A percentile compares a stretch with the other conserved stretches of the same genome.
These are phyloP conservation scores for Typhlichthys subterraneus DNA, from an alignment of 2,797 vertebrate genomes.

Conservation along the genomic window DNA sequence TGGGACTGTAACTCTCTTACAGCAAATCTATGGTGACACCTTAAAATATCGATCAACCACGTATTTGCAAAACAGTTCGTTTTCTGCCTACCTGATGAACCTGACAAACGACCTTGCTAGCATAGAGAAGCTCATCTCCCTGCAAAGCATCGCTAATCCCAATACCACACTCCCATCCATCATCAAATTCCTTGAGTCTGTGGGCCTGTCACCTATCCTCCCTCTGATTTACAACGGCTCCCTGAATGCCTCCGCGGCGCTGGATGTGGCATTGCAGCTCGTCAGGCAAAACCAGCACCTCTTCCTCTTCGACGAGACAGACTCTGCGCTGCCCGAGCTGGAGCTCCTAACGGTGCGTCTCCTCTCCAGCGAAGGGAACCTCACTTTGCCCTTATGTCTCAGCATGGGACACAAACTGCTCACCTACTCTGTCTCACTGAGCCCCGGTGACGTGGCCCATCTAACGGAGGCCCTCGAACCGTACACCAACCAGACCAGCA, in stretches of 20 bases:
- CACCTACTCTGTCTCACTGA: slow-evolving; percentile 57
- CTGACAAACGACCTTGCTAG: slow-evolving; percentile 53
- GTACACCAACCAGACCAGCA: slow-evolving; percentile 62
- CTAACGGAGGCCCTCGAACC: slow-evolving; percentile 53
- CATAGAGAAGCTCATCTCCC: slow-evolving; percentile 45
- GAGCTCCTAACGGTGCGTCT: slow-evolving; percentile 54
- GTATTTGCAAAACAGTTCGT: slow-evolving; percentile 34
- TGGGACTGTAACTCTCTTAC: slow-evolving; percentile 67
- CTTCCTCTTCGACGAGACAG: slow-evolving; percentile 56
- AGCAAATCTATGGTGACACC: slow-evolving; percentile 51
- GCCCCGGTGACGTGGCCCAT: slow-evolving; percentile 34
- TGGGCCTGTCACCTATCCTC: slow-evolving; percentile 62
- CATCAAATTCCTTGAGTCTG: slow-evolving; percentile 47
- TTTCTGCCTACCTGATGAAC: slow-evolving; percentile 51
- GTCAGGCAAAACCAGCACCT: slow-evolving; percentile 61
- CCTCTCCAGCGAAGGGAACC: slow-evolving; percentile 56
- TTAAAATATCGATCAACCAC: slow-evolving; percentile 23
- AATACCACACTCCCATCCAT: slow-evolving; percentile 44
- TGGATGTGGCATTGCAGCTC: slow-evolving; percentile 46
- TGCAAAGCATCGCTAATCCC: slow-evolving; percentile 44
- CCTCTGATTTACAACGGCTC: slow-evolving; percentile 44
- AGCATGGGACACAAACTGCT: slow-evolving; percentile 62
- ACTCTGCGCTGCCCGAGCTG: slow-evolving; percentile 56
- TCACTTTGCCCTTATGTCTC: slow-evolving; percentile 60
- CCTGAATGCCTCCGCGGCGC: slow-evolving; percentile 46